Conservation (phyloP, 2,797 vertebrate species). For the Xiphophorus birchmanni region DNA sequence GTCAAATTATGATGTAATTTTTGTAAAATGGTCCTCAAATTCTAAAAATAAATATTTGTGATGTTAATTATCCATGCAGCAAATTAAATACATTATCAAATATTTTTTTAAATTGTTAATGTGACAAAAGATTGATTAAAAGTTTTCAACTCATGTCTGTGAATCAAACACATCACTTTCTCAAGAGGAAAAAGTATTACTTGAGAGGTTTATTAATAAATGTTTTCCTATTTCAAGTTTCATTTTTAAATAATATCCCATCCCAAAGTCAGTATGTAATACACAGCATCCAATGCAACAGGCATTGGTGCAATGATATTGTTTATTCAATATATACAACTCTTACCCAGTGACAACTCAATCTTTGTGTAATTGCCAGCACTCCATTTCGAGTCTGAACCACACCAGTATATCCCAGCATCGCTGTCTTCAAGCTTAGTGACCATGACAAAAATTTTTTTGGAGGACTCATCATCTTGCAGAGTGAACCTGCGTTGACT, state of each 20-base stretch:
- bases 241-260: background rate
- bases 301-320: background rate
- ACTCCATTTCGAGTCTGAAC: conserved; percentile 21
- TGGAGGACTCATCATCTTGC: background rate
- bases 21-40: background rate
- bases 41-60: background rate
- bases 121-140: too few relatives aligned
- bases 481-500: conserved; percentile 44
- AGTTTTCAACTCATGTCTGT: too few relatives aligned
- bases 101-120: background rate
- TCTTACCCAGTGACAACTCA: conserved; percentile 21
- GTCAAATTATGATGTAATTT: background rate
- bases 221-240: background rate
- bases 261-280: background rate
- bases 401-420: conserved; percentile 63
- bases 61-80: background rate
- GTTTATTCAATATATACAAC: background rate
- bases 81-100: background rate
- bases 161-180: too few relatives aligned
- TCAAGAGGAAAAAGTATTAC: too few relatives aligned
- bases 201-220: too few relatives aligned
- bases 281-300: too few relatives aligned
- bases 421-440: conserved; percentile 40
- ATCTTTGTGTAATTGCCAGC: conserved; percentile 33
- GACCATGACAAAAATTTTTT: conserved; percentile 48